phyloP scores from a whole-genome alignment of 92 coral and sea anemone species.

The Siderastrea siderea region DNA sequence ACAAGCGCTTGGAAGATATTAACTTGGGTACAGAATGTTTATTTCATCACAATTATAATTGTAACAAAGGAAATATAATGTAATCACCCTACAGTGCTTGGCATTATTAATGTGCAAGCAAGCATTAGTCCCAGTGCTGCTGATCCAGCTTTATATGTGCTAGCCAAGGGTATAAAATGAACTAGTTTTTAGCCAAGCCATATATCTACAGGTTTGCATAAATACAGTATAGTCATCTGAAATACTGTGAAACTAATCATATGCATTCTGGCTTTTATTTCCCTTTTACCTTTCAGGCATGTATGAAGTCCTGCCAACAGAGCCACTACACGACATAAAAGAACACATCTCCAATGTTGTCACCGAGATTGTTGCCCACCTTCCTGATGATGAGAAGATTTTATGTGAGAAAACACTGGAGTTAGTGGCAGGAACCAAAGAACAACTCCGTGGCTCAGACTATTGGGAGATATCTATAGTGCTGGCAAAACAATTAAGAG shows the following conservation, averaged over 20 bases:
- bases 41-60: not conserved
- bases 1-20: conserved; percentile 20
- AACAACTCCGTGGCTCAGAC: conserved; percentile 19
- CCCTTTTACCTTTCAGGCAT: not conserved
- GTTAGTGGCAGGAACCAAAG: conserved; percentile 13
- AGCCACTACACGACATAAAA: conserved; percentile 14
- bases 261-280: conserved; percentile 6
- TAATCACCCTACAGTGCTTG: not conserved
- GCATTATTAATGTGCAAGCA: too few relatives aligned
- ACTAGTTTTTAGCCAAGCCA: too few relatives aligned
- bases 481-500: conserved; percentile 22
- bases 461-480: conserved; percentile 22
- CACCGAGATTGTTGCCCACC: not conserved
- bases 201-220: too few relatives aligned
- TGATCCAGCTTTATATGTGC: too few relatives aligned
- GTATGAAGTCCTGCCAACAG: conserved; percentile 16
- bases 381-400: not conserved
- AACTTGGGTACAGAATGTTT: conserved; percentile 17
- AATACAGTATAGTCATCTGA: not conserved
- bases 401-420: not conserved
- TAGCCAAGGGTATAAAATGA: too few relatives aligned
- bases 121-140: too few relatives aligned
- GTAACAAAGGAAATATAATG: not conserved
- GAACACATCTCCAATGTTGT: conserved; percentile 22
- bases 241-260: conserved; percentile 8